Percentiles rank a stretch among this genome's conserved stretches.
Evolutionary conservation across 2,113 vertebrate genomes (phyloP).

Genomic region (Phyllostomus discolor): DNA sequence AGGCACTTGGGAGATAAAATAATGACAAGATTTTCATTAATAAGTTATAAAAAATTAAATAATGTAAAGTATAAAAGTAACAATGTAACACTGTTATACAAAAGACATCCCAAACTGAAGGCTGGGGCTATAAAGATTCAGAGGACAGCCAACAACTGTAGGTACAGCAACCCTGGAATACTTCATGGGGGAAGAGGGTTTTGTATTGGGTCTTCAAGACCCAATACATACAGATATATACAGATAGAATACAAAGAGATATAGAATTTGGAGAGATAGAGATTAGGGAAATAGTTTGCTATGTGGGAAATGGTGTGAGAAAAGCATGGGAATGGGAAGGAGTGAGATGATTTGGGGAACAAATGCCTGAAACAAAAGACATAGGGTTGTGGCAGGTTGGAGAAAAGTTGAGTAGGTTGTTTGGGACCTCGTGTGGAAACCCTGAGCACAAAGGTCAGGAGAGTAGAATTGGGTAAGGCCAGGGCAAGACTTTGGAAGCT

Average conservation of each 20-base stretch:
- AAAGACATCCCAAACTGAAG: not conserved
- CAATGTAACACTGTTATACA: not conserved
- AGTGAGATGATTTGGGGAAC: not conserved
- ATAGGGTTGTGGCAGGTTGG: not conserved
- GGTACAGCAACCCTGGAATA: not conserved
- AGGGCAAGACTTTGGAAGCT: not conserved
- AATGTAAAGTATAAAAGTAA: not conserved
- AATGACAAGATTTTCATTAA: not conserved
- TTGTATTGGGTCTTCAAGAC: not conserved
- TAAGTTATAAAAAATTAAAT: conserved; percentile 15
- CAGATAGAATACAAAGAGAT: not conserved
- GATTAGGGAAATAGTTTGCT: not conserved
- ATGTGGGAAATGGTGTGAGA: not conserved
- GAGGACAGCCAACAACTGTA: not conserved
- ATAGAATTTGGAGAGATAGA: not conserved
- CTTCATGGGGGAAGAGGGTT: not conserved
- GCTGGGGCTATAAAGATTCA: not conserved
- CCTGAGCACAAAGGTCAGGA: not conserved
- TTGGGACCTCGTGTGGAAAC: not conserved
- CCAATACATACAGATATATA: too few species aligned
- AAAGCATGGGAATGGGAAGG: not conserved
- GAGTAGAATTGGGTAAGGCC: not conserved
- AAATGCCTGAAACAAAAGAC: not conserved
- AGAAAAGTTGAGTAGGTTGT: not conserved
- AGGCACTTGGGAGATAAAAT: not conserved